Base-by-base conservation (phyloP, 2,888 invertebrate genomes). In the Rotaria macrura region DNA sequence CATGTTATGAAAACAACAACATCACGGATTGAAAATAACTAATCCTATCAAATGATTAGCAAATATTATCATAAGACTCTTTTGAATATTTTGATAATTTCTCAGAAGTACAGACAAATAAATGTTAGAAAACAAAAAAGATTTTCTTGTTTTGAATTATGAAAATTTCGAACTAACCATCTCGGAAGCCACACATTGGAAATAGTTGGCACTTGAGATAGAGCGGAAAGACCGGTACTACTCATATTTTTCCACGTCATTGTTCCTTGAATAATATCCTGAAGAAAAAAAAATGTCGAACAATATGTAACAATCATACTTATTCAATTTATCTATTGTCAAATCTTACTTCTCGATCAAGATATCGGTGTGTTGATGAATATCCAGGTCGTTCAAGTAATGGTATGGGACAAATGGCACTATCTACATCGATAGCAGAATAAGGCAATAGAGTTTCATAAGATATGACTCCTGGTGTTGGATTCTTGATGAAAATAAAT, bases 191-290 rank as follows among this genome's bases (percentile, higher is more conserved):
- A 91, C 38, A 90, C 90, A 87, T 88, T 89, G 29, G 89, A 89
- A 43, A 91, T 88, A 40, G 90, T 90, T 4, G 90, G 90, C 2
- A 89, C 89, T 87, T 89, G 89, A 74, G 89, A 87, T 84, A 90
- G 87, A 2, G 90, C 89, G 9, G 89, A 89, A 29, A 91, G 88
- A 38, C 90, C 90, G 85, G 89, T 90, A 12, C 90, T 90, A 3
- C 90, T 90, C 87, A 91, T 90, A 87, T 89, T 90, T 88, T 90
- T 90, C 91, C 91, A 91, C 38, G 88, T 87, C 90, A 90, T 90
- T 12, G 89, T 88, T 9, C 91, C 90, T 84, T 89, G 87, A 57
- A 91, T 89, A 14, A 89, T 88, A 87, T 91, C 90, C 90, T 90
- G 87, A 49, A 17, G 17, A 49, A 49, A 47, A 47, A 47, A 14